Evolutionary conservation across 2,888 invertebrate genomes (phyloP).

Genomic region (Chrysolina oricalcia): DNA sequence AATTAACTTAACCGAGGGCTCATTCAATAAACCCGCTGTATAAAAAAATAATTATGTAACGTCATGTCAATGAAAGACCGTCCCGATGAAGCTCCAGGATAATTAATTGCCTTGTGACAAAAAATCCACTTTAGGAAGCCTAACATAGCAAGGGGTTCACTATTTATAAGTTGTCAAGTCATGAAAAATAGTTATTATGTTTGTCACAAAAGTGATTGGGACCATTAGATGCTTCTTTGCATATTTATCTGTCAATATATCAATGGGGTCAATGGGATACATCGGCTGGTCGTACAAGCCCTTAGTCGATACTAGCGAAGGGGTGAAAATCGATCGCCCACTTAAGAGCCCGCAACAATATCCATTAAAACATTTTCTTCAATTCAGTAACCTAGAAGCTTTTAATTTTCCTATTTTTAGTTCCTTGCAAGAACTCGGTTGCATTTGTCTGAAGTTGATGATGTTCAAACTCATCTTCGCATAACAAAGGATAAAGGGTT

Average conservation of each 20-base stretch:
- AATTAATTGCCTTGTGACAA: constrained; percentile 48
- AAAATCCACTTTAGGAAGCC: constrained; percentile 47
- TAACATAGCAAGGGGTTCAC: constrained; percentile 45
- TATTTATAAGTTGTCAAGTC: constrained; percentile 53
- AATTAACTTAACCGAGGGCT: constrained; percentile 2
- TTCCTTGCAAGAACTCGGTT: constrained; percentile 40
- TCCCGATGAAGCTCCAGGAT: constrained; percentile 43
- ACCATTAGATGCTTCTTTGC: constrained; percentile 62
- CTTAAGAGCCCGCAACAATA: constrained; percentile 62
- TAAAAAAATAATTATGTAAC: constrained; percentile 48
- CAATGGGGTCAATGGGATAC: constrained; percentile 61
- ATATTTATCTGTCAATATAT: constrained; percentile 68
- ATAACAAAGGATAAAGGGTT: constrained; percentile 13
- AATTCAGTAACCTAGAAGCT: constrained; percentile 65
- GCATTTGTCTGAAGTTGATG: constrained; percentile 15
- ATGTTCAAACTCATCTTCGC: constrained; percentile 19
- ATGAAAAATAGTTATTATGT: constrained; percentile 56
- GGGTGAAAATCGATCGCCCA: constrained; percentile 65
- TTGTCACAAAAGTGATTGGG: constrained; percentile 54
- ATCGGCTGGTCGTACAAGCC: constrained; percentile 58
- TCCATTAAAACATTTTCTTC: constrained; percentile 67
- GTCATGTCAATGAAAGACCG: constrained; percentile 45
- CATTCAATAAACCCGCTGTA: constrained; percentile 16
- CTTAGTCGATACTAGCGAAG: constrained; percentile 60
- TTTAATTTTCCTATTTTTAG: constrained; percentile 62